phyloP scores from a whole-genome alignment of 1,140 invertebrate genomes.

The Telenomus remus region DNA sequence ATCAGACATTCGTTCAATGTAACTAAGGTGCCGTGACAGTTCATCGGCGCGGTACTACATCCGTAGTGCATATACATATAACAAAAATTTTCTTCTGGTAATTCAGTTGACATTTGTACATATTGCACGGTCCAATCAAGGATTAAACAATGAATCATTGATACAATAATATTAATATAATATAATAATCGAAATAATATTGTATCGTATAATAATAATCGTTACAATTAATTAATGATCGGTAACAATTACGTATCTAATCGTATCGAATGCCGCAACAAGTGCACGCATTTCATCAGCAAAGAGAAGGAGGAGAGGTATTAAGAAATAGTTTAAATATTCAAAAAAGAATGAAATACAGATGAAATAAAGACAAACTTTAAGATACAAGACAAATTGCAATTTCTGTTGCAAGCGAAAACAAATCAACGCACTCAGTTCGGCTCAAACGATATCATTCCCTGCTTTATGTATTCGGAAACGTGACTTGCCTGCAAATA shows the following conservation, averaged over 20 bases:
- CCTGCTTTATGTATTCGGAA: constrained; percentile 19
- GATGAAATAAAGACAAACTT: constrained; percentile 11
- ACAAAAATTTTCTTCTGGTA: constrained; percentile 61
- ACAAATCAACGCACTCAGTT: constrained; percentile 17
- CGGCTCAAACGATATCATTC: constrained; percentile 39
- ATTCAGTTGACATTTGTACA: constrained; percentile 70
- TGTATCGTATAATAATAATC: constrained; percentile 56
- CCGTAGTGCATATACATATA: constrained; percentile 57
- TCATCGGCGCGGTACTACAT: constrained; percentile 6
- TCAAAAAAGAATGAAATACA: constrained; percentile 10
- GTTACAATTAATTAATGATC: constrained; percentile 62
- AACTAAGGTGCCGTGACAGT: too few relatives aligned
- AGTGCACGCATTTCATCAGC: constrained; percentile 50
- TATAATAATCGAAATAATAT: constrained; percentile 61
- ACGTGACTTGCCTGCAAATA: constrained; percentile 29
- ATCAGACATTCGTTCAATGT: neutral
- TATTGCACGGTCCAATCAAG: constrained; percentile 69
- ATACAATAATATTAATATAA: constrained; percentile 67
- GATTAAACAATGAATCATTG: constrained; percentile 66
- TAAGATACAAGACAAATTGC: constrained; percentile 13
- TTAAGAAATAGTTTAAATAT: constrained; percentile 23
- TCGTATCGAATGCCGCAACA: constrained; percentile 58
- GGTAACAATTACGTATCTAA: constrained; percentile 62
- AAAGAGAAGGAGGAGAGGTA: constrained; percentile 61
- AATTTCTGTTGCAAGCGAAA: constrained; percentile 19